Evolutionary conservation across 2,797 vertebrate species (phyloP).

Genomic region (Spinibarbus caldwelli): DNA sequence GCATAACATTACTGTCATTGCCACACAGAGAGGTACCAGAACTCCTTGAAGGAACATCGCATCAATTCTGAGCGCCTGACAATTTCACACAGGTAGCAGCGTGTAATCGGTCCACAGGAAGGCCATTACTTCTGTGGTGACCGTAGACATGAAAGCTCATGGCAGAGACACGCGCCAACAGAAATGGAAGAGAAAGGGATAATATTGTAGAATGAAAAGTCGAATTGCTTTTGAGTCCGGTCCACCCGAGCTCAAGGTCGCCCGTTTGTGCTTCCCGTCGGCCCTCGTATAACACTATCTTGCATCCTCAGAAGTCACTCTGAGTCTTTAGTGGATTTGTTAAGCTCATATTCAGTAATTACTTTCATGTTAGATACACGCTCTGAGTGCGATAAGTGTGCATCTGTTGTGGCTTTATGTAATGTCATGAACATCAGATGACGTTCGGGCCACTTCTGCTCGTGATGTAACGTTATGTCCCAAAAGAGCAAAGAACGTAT

Average conservation of each 20-base stretch:
- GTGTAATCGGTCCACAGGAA: slow-evolving; percentile 9
- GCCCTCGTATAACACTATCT: slow-evolving; percentile 20
- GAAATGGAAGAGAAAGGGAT: slow-evolving; percentile 3
- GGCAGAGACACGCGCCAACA: not conserved
- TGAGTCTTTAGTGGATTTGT: not conserved
- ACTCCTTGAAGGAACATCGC: slow-evolving; percentile 20
- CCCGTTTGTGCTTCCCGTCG: not conserved
- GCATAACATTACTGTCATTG: slow-evolving; percentile 90
- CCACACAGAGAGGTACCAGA: slow-evolving; percentile 85
- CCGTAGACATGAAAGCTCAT: slow-evolving; percentile 7
- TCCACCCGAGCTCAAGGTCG: slow-evolving; percentile 32
- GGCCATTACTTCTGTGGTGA: slow-evolving; percentile 24
- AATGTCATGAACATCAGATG: slow-evolving; percentile 35
- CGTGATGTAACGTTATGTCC: slow-evolving; percentile 5
- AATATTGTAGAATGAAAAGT: slow-evolving; percentile 7
- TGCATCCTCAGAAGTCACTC: slow-evolving; percentile 9
- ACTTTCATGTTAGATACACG: slow-evolving; percentile 21
- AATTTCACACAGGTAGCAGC: slow-evolving; percentile 36
- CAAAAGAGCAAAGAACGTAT: not conserved
- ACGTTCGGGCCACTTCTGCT: slow-evolving; percentile 14
- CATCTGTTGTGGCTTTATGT: slow-evolving; percentile 10
- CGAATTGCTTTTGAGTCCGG: slow-evolving; percentile 13
- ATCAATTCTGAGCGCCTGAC: not conserved
- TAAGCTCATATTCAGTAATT: slow-evolving; percentile 12
- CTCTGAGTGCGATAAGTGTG: not conserved